These are phyloP conservation scores for Myotis vivesi DNA, from an alignment of 2,797 vertebrate genomes.

Conservation along the genomic window DNA sequence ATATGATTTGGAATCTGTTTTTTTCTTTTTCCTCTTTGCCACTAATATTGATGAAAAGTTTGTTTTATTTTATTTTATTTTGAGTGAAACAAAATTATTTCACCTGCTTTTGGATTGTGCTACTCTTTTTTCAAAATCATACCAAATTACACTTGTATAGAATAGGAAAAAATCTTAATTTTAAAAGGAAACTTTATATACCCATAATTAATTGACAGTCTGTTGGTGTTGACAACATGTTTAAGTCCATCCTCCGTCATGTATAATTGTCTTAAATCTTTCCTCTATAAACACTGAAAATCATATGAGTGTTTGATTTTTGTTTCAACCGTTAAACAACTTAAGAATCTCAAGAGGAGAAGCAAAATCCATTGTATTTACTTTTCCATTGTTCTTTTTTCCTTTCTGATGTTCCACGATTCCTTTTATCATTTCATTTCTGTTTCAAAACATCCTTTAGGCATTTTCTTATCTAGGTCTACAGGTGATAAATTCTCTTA, in stretches of 20 bases:
- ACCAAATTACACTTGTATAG: not conserved
- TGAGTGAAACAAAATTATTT: constrained; percentile 1
- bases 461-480: not conserved
- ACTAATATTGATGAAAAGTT: not conserved
- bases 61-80: not conserved
- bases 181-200: not conserved
- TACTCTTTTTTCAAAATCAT: not conserved
- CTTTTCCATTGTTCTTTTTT: not conserved
- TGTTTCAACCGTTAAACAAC: not conserved
- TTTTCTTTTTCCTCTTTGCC: not conserved
- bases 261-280: not conserved
- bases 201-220: not conserved
- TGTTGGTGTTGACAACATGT: not conserved
- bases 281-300: not conserved
- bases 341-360: not conserved
- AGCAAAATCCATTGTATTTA: not conserved
- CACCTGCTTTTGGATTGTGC: not conserved
- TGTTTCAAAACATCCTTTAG: constrained; percentile 11
- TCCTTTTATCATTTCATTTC: not conserved
- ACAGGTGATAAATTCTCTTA: not conserved
- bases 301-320: not conserved
- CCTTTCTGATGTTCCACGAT: not conserved
- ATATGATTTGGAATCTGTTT: not conserved
- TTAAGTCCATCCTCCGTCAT: not conserved
- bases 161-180: not conserved